Percentiles rank a stretch among this genome's conserved stretches.
Evolutionary conservation across 2,888 invertebrate species (phyloP).

Genomic region (Horisme vitalbata): DNA sequence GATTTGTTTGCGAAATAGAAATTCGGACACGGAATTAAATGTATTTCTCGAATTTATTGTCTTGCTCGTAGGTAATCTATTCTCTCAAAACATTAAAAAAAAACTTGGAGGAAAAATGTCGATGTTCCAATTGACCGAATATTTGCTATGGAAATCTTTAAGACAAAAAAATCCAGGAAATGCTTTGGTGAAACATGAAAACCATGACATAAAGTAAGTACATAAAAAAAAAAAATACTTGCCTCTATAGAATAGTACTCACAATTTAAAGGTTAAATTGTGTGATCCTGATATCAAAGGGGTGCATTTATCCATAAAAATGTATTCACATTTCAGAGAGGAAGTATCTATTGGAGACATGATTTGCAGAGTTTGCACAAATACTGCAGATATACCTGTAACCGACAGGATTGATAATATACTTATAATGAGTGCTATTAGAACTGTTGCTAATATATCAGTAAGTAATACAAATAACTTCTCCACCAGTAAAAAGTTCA

Average conservation of each 20-base stretch:
- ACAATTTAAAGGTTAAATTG: too few species aligned
- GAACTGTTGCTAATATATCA: slow-evolving; percentile 32
- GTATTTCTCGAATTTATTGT: too few species aligned
- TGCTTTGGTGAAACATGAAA: slow-evolving; percentile 25
- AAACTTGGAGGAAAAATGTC: slow-evolving; percentile 13
- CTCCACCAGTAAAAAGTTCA: too few species aligned
- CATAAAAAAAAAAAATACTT: too few species aligned
- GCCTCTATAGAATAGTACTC: too few species aligned
- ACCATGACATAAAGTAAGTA: slow-evolving; percentile 21
- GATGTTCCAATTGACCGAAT: slow-evolving; percentile 26
- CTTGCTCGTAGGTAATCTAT: too few species aligned
- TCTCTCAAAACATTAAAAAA: too few species aligned
- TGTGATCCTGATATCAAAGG: too few species aligned
- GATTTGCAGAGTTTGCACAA: slow-evolving; percentile 40
- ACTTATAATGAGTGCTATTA: slow-evolving; percentile 33
- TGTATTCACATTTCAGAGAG: slow-evolving; percentile 20
- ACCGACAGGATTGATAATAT: slow-evolving; percentile 32
- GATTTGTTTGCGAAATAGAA: too few species aligned
- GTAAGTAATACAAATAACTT: slow-evolving; percentile 21
- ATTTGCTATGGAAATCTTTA: slow-evolving; percentile 30
- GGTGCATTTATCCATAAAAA: not conserved
- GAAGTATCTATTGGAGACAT: slow-evolving; percentile 32
- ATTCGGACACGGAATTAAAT: too few species aligned
- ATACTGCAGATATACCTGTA: slow-evolving; percentile 33
- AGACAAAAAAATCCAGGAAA: slow-evolving; percentile 20